Base-by-base conservation (phyloP, 2,797 vertebrate species). In the Sebastes oblongus region DNA sequence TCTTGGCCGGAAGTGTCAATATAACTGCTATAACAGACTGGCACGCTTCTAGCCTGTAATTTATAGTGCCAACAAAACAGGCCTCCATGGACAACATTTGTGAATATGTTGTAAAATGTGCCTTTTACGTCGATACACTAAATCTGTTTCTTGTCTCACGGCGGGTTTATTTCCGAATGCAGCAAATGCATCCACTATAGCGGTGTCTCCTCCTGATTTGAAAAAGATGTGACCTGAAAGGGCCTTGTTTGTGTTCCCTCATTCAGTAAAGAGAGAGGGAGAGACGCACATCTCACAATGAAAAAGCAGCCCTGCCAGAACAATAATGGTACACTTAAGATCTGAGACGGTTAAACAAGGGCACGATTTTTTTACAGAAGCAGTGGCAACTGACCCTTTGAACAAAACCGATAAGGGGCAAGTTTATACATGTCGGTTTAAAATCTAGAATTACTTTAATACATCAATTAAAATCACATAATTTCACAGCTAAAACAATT, bases 201-300 rank as follows among this genome's bases (percentile, higher is more conserved):
- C 65, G 27, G 67, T 32, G 81, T 82, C 75, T 91, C 83, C 72
- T 64, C 32, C 77, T 86, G 83, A 87, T 87, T 88, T 91, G 87
- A 92, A 86, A 88, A 80, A 84, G 84, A 89, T 92, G 88, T 86
- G 89, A 93, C 91, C 90, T 91, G 92, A 89, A 90, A 93, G 85
- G 77, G 70, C 71, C 78, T 52, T 88, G 80, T 85, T 88, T 67
- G 76, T 89, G 83, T 90, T 85, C 87, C 76, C 81, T 90, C 78
- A 64, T 89, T 89, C 82, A 83, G 79, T 66, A 66, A 58, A 83
- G 80, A 84, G 78, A 74, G 64, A 58, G 25, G 25, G 36, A 75
- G 68, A 82, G 69, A 82, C 75, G 72, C 36, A 83, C 29, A 86
- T 83, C 83, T 82, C 78, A 60, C 81, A 66, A 36, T 78, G 36